A percentile compares a stretch with the other conserved stretches of the same genome.
Evolutionary conservation across 2,797 vertebrate species (phyloP).

Genomic region (Dendrocincla tyrannina): DNA sequence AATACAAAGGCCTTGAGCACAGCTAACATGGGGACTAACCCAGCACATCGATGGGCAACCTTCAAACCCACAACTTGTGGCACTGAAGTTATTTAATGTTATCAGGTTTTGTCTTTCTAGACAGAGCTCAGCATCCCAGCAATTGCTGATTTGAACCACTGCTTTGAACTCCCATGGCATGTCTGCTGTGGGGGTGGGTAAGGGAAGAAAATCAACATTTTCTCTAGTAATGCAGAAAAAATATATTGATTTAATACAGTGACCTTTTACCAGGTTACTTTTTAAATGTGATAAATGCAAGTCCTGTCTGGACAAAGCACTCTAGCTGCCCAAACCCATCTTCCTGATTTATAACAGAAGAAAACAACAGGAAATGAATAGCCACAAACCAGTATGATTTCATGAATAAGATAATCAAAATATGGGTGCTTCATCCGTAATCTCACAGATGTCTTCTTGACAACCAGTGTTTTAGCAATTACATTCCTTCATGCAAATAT

Average conservation of each 20-base stretch:
- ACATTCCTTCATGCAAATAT: conserved; percentile 37
- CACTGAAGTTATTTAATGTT: not conserved
- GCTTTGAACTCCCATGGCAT: not conserved
- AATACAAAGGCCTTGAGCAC: not conserved
- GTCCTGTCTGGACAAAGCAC: conserved; percentile 18
- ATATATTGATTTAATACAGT: conserved; percentile 16
- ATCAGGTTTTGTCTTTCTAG: not conserved
- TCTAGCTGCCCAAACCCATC: conserved; percentile 29
- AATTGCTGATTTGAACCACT: not conserved
- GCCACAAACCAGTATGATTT: conserved; percentile 43
- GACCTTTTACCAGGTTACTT: conserved; percentile 38
- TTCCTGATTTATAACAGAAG: conserved; percentile 36
- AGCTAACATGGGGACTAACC: not conserved
- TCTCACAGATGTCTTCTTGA: conserved; percentile 52
- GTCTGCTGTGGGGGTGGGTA: not conserved
- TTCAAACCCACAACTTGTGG: not conserved
- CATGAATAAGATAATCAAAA: conserved; percentile 72
- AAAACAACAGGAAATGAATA: conserved; percentile 64
- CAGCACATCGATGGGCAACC: rapidly evolving
- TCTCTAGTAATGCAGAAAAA: not conserved
- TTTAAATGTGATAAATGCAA: conserved; percentile 57
- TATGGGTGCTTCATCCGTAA: not conserved
- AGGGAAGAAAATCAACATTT: not conserved
- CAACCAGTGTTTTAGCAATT: conserved; percentile 57
- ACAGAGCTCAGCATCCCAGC: not conserved